Base-by-base conservation (phyloP, 2,113 vertebrate species). In the Hippoglossus stenolepis region DNA sequence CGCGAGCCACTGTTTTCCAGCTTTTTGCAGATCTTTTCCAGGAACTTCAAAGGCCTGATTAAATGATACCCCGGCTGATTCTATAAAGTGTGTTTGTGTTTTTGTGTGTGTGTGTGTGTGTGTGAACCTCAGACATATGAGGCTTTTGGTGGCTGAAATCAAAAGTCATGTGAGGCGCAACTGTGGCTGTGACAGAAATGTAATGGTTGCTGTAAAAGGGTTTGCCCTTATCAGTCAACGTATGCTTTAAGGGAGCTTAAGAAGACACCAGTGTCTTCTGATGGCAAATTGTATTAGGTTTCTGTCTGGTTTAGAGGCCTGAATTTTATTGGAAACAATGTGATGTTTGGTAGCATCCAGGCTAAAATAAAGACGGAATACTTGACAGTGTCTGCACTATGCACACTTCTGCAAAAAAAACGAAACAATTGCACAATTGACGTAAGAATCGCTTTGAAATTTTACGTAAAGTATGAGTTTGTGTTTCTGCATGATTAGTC, bases 21-120 rank as follows among this genome's bases (percentile, higher is more conserved):
- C 31, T 23, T 38, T 68, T 49, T n/a, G 56, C 13, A 35, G 23
- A 45, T 75, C 6, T 75, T 82, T 82, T 62, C 70, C 78, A 24
- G 59, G 60, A 69, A 75, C 26, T 71, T 75, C 21, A 65, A 71
- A 76, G 17, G 60, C 17, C 23, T 53, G 73, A 81, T 80, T 54
- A 65, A 74, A 77, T 66, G 71, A 70, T 7, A 67, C 49, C 57
- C 20, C 40, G 35, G 26, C 23, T 61, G 70, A 79, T 85, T 60
- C n/a, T 70, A 57, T 72, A 57, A 79, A 67, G 60, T 51, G 47
- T 20, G 47, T 51, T 5, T 15, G 47, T 6, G 5, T 18, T 10
- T 4, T 10, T 14, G 47, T 15, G 47, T 51, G 47, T 5, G 5
- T 31, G 5, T 31, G 23, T 31, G 6, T 31, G 28, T 31, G 28